Percentiles rank a stretch among this genome's conserved stretches.
These are phyloP conservation scores for Valencia hispanica DNA, from an alignment of 2,797 vertebrate species.

Conservation along the genomic window DNA sequence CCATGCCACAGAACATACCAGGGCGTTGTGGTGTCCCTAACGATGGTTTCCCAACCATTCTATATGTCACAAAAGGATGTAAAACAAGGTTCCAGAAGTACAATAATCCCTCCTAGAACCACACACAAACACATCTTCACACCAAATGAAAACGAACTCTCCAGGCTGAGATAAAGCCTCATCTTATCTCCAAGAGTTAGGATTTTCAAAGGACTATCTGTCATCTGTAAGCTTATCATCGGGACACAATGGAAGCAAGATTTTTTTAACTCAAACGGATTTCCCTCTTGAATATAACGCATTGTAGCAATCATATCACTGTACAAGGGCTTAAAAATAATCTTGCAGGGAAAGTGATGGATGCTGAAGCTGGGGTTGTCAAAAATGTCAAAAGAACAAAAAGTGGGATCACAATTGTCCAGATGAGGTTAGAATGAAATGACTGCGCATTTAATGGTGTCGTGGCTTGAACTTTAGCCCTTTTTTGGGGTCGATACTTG, in stretches of 20 bases:
- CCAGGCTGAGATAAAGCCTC: slow-evolving; percentile 45
- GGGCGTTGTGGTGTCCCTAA: not conserved
- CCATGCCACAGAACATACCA: not conserved
- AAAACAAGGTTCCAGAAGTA: slow-evolving; percentile 29
- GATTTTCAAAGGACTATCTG: slow-evolving; percentile 40
- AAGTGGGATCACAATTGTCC: no score
- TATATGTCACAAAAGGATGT: slow-evolving; percentile 13
- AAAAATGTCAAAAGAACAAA: not conserved
- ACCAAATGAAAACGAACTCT: slow-evolving; percentile 37
- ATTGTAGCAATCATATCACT: not conserved
- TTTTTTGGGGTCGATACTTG: not conserved
- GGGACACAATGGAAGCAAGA: slow-evolving; percentile 30
- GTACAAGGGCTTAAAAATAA: not conserved
- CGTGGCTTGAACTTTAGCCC: not conserved
- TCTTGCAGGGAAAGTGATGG: not conserved
- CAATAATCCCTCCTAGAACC: slow-evolving; percentile 29
- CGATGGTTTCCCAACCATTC: slow-evolving; percentile 35
- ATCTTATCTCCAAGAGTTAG: slow-evolving; percentile 39
- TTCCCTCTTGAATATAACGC: slow-evolving; percentile 15
- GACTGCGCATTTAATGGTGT: not conserved
- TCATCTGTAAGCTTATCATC: slow-evolving; percentile 45
- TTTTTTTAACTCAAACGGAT: slow-evolving; percentile 24
- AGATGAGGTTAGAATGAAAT: not conserved
- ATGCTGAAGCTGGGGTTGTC: not conserved
- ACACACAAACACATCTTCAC: slow-evolving; percentile 27